Evolutionary conservation across 2,113 vertebrate genomes (phyloP).

Genomic region (Stegastes partitus): DNA sequence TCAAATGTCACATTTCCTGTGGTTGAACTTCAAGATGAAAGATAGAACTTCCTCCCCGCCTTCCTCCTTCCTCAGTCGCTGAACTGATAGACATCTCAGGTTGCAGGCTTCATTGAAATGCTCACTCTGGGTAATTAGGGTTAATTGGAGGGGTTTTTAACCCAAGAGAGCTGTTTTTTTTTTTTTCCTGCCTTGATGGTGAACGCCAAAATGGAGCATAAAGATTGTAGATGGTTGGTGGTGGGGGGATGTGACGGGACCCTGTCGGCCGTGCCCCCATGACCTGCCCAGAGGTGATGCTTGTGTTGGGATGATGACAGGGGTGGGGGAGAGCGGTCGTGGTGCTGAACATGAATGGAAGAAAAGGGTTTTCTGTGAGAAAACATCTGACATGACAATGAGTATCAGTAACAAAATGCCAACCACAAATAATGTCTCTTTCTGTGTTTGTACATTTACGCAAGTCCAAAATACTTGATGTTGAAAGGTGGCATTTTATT

Average conservation of each 20-base stretch:
- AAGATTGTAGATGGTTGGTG: slow-evolving; percentile 56
- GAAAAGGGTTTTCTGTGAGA: neutral
- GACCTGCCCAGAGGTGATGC: slow-evolving; percentile 76
- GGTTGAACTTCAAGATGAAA: slow-evolving; percentile 82
- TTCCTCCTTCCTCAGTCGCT: slow-evolving; percentile 46
- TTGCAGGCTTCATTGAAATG: slow-evolving; percentile 81
- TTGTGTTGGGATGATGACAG: slow-evolving; percentile 55
- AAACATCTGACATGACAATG: neutral
- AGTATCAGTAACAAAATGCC: neutral
- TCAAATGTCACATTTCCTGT: slow-evolving; percentile 77
- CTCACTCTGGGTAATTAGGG: slow-evolving; percentile 83
- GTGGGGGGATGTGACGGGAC: slow-evolving; percentile 12
- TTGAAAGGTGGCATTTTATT: neutral
- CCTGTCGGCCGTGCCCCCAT: slow-evolving; percentile 58
- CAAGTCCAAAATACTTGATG: neutral
- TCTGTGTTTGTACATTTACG: neutral
- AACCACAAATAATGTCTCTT: neutral
- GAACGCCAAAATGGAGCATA: slow-evolving; percentile 55
- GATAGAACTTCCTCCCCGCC: slow-evolving; percentile 64
- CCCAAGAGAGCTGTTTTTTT: slow-evolving; percentile 60
- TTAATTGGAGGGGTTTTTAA: slow-evolving; percentile 85
- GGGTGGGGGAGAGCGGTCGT: slow-evolving; percentile 49
- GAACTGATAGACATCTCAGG: slow-evolving; percentile 78
- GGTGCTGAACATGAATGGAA: neutral
- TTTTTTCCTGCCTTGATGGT: slow-evolving; percentile 43